phyloP scores from a whole-genome alignment of 2,113 vertebrate genomes.

The Abramis brama region DNA sequence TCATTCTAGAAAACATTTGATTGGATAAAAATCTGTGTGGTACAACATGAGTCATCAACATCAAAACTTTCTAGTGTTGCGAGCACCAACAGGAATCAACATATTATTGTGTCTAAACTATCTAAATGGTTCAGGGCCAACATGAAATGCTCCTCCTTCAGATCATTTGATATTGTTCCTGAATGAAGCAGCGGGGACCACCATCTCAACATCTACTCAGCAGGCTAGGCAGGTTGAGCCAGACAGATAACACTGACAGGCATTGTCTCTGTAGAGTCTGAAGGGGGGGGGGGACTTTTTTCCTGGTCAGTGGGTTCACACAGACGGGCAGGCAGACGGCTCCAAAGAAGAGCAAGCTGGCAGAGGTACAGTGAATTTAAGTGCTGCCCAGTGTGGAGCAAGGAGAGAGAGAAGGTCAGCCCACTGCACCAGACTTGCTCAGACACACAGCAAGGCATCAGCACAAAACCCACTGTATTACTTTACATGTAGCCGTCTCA shows the following conservation, averaged over 20 bases:
- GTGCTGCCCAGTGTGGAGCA: constrained; percentile 59
- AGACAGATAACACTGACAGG: constrained; percentile 65
- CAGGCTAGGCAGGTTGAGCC: constrained; percentile 61
- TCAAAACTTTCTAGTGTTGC: neutral
- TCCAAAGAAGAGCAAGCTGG: constrained; percentile 66
- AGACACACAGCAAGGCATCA: constrained; percentile 57
- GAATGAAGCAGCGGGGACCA: constrained; percentile 41
- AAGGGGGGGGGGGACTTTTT: constrained; percentile 48
- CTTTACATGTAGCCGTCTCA: constrained; percentile 55
- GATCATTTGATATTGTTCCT: neutral
- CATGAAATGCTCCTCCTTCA: neutral
- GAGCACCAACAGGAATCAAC: neutral
- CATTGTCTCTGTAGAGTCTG: constrained; percentile 56
- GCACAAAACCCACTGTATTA: constrained; percentile 48
- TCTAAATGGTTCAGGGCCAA: neutral
- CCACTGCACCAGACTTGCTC: constrained; percentile 47
- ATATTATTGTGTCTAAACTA: neutral
- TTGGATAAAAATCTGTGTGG: neutral
- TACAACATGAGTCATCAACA: neutral
- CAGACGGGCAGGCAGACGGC: constrained; percentile 46
- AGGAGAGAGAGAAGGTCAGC: constrained; percentile 70
- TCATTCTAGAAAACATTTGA: neutral
- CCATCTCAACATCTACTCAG: constrained; percentile 39
- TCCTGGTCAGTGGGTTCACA: constrained; percentile 76
- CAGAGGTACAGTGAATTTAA: constrained; percentile 55